Evolutionary conservation across 1,140 invertebrate genomes (phyloP), one percentile per base, ranked within the genome.

Genomic region (Pseudomyrmex sp.): DNA sequence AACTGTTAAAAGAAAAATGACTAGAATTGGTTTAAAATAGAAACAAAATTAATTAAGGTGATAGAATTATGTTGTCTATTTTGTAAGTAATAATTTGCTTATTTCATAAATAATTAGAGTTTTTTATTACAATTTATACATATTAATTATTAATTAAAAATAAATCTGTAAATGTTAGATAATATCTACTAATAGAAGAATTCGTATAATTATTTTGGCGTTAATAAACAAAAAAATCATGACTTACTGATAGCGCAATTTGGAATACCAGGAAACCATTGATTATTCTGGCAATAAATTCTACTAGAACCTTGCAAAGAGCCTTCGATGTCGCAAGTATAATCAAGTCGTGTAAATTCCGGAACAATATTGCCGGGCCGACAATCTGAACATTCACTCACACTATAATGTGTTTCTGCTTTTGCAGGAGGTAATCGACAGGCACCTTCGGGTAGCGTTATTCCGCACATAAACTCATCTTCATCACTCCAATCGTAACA

Each of bases 401-500:
- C 79, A 1, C 13, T 75, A 52, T 91, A 91, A 69, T 88, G 84
- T 1, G 84, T 90, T 2, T 79, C 89, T 63, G 86, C 73, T 80
- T 85, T 83, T 0, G 86, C 69, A 12, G 65, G n/a, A 9, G 91
- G 92, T 35, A 92, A 85, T 50, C 91, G 89, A 72, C 92, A 92
- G 4, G 88, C 91, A 20, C 90, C 90, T 23, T 88, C 69, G 8
- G 91, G 87, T 18, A 91, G 35, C 63, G 62, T 54, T 35, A 73
- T n/a, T 10, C 84, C 87, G 46, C 91, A 92, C 5, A 91, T 44
- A 0, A 35, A 44, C 9, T 90, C 88, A 18, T 91, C 85, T 73
- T 96, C 96, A 91, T 96, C 96, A 35, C 95, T 95, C 69, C 94
- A 94, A 83, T 95, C 93, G 3, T 93, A 68, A 90, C 95, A 96